Conservation (phyloP, 2,888 invertebrate species). For the Litoditis marina region DNA sequence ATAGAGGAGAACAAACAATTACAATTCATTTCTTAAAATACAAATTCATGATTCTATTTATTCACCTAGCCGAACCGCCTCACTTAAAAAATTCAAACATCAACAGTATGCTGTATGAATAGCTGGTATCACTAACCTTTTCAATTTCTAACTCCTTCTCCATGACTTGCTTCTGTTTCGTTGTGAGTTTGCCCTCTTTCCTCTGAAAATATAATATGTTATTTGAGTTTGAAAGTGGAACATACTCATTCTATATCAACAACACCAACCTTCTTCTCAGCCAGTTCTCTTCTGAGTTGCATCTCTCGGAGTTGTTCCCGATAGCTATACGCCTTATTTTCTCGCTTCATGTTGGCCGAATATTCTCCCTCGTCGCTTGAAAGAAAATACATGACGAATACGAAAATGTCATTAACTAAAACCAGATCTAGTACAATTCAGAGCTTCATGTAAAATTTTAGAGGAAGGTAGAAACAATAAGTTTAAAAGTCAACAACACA, state of each 20-base stretch:
- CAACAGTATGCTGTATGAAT: not conserved
- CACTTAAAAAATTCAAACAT: not conserved
- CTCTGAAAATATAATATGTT: conserved; percentile 11
- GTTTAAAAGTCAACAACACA: too few species aligned
- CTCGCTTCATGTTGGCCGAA: conserved; percentile 77
- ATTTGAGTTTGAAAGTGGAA: not conserved
- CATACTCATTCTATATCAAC: not conserved
- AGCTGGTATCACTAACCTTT: too few species aligned
- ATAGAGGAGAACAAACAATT: too few species aligned
- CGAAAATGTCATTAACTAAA: too few species aligned
- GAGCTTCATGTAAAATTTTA: too few species aligned
- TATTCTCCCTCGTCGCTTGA: conserved; percentile 49
- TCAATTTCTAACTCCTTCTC: conserved; percentile 84
- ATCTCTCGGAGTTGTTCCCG: conserved; percentile 93
- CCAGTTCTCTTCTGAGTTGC: conserved; percentile 74
- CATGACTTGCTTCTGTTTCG: conserved; percentile 87
- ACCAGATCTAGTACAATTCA: too few species aligned
- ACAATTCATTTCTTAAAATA: too few species aligned
- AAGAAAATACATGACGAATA: too few species aligned
- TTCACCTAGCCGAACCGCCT: too few species aligned
- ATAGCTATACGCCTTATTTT: conserved; percentile 89
- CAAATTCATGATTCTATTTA: too few species aligned
- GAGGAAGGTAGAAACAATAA: too few species aligned
- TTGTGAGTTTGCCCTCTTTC: conserved; percentile 67
- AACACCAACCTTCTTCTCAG: conserved; percentile 76